A percentile compares a stretch with the other conserved stretches of the same genome.
phyloP scores from a whole-genome alignment of 37 sponge, comb jelly and placozoan species.

The Crambe crambe region DNA sequence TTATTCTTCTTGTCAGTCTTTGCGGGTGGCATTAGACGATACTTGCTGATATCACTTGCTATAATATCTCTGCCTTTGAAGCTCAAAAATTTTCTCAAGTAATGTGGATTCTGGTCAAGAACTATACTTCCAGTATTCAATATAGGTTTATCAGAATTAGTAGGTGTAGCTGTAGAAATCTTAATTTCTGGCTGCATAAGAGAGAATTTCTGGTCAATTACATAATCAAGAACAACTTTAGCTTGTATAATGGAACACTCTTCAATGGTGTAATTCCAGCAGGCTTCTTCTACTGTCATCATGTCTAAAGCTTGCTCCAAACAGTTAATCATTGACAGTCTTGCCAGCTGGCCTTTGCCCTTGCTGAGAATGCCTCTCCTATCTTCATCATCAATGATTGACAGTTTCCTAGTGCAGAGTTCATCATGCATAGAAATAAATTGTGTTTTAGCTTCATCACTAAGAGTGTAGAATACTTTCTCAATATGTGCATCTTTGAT shows the following conservation, averaged over 20 bases:
- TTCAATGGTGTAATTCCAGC: not conserved
- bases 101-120: too few relatives aligned
- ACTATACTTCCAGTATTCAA: too few relatives aligned
- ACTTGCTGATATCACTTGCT: too few relatives aligned
- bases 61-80: too few relatives aligned
- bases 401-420: not conserved
- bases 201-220: conserved; percentile 5
- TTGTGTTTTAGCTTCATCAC: not conserved
- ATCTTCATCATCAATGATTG: conserved; percentile 15
- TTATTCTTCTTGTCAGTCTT: too few relatives aligned
- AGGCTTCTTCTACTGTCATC: not conserved
- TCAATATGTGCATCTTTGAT: not conserved
- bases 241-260: not conserved
- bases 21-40: too few relatives aligned
- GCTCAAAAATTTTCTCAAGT: too few relatives aligned
- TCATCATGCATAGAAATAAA: not conserved
- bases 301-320: not conserved
- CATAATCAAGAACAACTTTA: not conserved
- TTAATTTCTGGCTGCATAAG: conserved; percentile 1
- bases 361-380: conserved; percentile 11
- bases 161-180: too few relatives aligned
- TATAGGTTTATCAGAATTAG: too few relatives aligned
- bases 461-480: not conserved
- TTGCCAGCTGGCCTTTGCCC: not conserved
- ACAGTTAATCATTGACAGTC: not conserved